Percentiles rank a stretch among this genome's conserved stretches.
phyloP scores from a whole-genome alignment of 2,888 invertebrate species.

The Punctoribates punctum region DNA sequence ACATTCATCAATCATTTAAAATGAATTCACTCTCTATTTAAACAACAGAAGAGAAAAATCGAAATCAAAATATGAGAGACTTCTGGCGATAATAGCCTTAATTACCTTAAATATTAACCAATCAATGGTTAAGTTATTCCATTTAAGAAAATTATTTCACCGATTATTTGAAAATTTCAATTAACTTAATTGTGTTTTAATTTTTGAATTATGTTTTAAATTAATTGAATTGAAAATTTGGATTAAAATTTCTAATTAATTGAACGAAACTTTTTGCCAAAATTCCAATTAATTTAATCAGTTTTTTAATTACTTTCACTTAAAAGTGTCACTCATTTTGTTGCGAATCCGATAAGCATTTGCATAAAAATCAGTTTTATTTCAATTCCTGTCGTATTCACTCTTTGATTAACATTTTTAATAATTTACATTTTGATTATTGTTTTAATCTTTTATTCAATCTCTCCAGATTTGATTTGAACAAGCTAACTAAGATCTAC shows the following conservation, averaged over 20 bases:
- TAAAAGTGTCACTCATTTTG: not conserved
- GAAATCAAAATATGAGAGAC: not conserved
- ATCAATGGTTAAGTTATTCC: not conserved
- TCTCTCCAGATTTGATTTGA: too few species aligned
- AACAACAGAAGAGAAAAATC: not conserved
- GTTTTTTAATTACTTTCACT: not conserved
- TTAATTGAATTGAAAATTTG: not conserved
- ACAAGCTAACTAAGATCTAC: too few species aligned
- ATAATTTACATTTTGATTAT: too few species aligned
- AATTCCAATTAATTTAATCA: not conserved
- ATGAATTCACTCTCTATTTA: conserved; percentile 8
- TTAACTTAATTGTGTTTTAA: not conserved
- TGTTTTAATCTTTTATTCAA: too few species aligned
- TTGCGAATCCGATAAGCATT: not conserved
- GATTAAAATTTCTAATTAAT: conserved; percentile 1
- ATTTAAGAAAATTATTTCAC: not conserved
- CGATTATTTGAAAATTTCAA: not conserved
- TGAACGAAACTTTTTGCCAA: not conserved
- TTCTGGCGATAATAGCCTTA: not conserved
- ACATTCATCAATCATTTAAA: conserved; percentile 32
- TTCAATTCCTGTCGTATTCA: not conserved
- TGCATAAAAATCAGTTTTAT: not conserved
- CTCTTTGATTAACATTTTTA: too few species aligned
- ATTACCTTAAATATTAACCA: not conserved
- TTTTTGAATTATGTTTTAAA: not conserved